Conservation (phyloP, 2,797 vertebrate genomes). For the Rhynchonycteris naso region DNA sequence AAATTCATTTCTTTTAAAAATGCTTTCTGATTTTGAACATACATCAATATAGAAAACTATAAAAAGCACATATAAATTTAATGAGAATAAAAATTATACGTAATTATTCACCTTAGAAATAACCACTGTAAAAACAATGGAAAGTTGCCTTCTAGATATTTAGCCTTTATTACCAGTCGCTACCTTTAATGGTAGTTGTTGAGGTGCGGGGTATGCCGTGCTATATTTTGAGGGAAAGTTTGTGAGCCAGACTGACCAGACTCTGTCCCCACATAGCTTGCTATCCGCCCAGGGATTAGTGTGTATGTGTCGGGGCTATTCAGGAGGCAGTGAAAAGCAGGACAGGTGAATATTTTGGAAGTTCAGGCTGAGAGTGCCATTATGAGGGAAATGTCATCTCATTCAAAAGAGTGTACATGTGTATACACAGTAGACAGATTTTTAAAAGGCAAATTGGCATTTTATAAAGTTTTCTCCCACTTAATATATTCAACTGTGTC, state of each 20-base stretch:
- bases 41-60: background rate
- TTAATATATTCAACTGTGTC: background rate
- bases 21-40: background rate
- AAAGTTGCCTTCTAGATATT: background rate
- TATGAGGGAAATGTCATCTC: background rate
- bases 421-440: background rate
- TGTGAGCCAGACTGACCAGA: background rate
- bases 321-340: background rate
- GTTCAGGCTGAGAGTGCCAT: background rate
- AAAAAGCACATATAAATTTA: background rate
- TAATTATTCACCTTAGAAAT: background rate
- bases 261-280: background rate
- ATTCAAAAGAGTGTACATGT: background rate
- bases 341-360: background rate
- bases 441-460: background rate
- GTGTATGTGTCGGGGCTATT: no score
- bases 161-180: background rate
- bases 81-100: background rate
- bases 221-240: background rate
- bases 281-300: background rate
- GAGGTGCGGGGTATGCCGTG: background rate
- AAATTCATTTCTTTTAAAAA: background rate
- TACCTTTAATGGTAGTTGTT: background rate
- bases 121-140: background rate
- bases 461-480: background rate